phyloP scores from a whole-genome alignment of 2,113 vertebrate species.

The Henicopernis longicauda region DNA sequence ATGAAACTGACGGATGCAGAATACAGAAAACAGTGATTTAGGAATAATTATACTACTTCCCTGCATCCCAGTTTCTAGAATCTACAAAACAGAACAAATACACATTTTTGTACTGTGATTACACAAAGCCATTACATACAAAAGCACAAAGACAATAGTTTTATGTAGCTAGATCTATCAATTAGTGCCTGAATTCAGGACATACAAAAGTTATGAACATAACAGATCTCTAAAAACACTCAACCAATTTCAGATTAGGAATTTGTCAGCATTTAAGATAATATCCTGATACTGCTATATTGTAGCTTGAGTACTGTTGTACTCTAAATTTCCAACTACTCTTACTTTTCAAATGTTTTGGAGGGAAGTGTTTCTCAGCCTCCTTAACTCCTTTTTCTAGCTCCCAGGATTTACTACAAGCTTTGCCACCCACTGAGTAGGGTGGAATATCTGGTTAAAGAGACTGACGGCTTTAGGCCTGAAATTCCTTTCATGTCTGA shows the following conservation, averaged over 20 bases:
- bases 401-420: neutral
- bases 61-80: neutral
- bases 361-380: neutral
- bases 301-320: neutral
- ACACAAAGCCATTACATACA: neutral
- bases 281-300: neutral
- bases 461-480: neutral
- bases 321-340: neutral
- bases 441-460: neutral
- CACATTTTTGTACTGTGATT: neutral
- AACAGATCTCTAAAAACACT: neutral
- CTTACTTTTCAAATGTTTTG: neutral
- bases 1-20: neutral
- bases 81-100: neutral
- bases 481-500: neutral
- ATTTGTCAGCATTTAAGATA: neutral
- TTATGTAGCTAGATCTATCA: neutral
- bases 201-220: neutral
- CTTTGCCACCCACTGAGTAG: neutral
- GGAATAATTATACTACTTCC: neutral
- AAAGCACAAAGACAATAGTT: neutral
- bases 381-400: neutral
- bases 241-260: neutral
- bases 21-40: neutral
- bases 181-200: neutral